A percentile compares a stretch with the other conserved stretches of the same genome.
Conservation (phyloP, 2,888 invertebrate genomes). For the Stenoptilia bipunctidactyla region DNA sequence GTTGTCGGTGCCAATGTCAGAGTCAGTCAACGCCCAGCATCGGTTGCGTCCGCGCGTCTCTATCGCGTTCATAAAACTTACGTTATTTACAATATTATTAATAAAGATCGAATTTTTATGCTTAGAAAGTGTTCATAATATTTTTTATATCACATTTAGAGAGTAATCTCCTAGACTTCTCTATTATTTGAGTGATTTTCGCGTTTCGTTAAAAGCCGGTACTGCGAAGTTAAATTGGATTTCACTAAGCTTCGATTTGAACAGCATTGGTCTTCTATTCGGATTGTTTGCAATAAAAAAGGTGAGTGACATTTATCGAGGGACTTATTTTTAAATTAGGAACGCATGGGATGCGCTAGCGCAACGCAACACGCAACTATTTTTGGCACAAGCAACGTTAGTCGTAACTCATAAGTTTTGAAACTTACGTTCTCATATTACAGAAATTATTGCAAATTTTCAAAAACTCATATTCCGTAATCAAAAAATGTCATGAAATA, state of each 20-base stretch:
- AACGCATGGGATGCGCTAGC: slow-evolving; percentile 38
- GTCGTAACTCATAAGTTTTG: slow-evolving; percentile 30
- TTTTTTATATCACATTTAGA: too few species aligned
- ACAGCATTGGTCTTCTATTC: slow-evolving; percentile 41
- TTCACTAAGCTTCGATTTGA: slow-evolving; percentile 41
- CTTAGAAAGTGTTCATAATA: too few species aligned
- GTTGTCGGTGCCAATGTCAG: too few species aligned
- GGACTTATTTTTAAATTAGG: slow-evolving; percentile 51
- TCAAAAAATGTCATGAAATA: too few species aligned
- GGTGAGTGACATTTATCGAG: slow-evolving; percentile 54
- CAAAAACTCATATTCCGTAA: too few species aligned
- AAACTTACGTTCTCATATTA: slow-evolving; percentile 53
- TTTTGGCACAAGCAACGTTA: slow-evolving; percentile 50
- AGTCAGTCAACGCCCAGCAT: slow-evolving; percentile 53
- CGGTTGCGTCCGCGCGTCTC: slow-evolving; percentile 41
- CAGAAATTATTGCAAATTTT: too few species aligned
- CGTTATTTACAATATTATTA: slow-evolving; percentile 15
- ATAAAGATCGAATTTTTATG: too few species aligned
- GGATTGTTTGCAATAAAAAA: slow-evolving; percentile 23
- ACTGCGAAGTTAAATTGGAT: slow-evolving; percentile 20
- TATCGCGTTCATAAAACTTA: neutral
- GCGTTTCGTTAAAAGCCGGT: neutral
- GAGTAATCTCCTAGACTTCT: too few species aligned
- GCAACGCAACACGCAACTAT: slow-evolving; percentile 33
- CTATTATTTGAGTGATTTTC: too few species aligned